These are phyloP conservation scores for Hippocampus barbouri DNA, from an alignment of 2,113 vertebrate genomes.

Conservation along the genomic window DNA sequence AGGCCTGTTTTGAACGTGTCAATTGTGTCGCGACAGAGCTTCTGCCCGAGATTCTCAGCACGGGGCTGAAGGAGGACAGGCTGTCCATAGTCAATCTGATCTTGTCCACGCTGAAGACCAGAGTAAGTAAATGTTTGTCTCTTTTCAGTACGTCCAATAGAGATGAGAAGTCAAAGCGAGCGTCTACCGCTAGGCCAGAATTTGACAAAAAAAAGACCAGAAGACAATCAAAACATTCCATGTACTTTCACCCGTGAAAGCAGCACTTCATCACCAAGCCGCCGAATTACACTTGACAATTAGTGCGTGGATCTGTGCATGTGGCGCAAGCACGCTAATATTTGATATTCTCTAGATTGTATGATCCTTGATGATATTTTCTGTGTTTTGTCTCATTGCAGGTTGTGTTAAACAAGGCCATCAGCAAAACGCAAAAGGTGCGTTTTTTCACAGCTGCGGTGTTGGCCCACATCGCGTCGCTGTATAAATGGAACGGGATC, in stretches of 20 bases:
- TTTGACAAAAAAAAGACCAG: too few relatives aligned
- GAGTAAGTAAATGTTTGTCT: conserved; percentile 62
- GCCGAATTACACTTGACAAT: too few relatives aligned
- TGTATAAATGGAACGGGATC: conserved; percentile 91
- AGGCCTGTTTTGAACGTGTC: not conserved
- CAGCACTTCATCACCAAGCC: too few relatives aligned
- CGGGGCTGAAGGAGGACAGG: conserved; percentile 85
- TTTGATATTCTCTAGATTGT: not conserved
- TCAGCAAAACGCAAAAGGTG: conserved; percentile 94
- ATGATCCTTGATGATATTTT: not conserved
- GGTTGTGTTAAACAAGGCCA: conserved; percentile 83
- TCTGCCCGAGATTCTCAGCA: conserved; percentile 82
- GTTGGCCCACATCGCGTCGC: conserved; percentile 79
- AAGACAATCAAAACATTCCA: too few relatives aligned
- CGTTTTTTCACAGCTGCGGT: conserved; percentile 83
- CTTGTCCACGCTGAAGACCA: conserved; percentile 83
- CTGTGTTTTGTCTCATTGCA: conserved; percentile 44
- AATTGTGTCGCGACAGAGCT: conserved; percentile 74
- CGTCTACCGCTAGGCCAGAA: too few relatives aligned
- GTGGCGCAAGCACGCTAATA: too few relatives aligned
- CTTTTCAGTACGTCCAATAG: not conserved
- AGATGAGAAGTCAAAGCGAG: too few relatives aligned
- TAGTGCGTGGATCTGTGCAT: too few relatives aligned
- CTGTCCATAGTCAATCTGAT: conserved; percentile 85
- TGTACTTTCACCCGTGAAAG: too few relatives aligned